Evolutionary conservation across 2,113 vertebrate genomes (phyloP).

Genomic region (Numenius arquata): DNA sequence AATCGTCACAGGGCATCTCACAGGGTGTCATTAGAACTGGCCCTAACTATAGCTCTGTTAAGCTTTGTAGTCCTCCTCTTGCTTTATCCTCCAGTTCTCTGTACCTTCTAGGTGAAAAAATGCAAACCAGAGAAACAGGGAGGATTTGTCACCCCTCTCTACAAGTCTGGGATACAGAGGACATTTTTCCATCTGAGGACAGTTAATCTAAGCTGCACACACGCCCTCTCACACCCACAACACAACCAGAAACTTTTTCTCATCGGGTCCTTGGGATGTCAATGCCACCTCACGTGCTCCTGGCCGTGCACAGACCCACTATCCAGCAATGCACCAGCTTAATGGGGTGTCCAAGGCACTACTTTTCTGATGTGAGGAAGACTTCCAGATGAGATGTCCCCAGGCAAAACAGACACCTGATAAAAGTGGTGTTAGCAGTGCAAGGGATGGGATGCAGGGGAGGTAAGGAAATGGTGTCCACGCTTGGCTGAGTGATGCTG

Average conservation of each 20-base stretch:
- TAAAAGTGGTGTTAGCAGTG: not conserved
- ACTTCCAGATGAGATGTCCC: not conserved
- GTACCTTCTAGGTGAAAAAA: not conserved
- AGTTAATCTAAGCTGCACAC: not conserved
- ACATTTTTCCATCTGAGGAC: not conserved
- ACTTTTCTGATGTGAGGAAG: not conserved
- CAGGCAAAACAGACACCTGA: not conserved
- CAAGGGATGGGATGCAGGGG: not conserved
- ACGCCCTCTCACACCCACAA: not conserved
- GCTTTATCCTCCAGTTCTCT: not conserved
- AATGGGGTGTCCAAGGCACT: not conserved
- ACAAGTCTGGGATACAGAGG: not conserved
- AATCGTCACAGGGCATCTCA: not conserved
- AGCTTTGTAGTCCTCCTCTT: not conserved
- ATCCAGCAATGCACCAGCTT: not conserved
- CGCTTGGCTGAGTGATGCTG: not conserved
- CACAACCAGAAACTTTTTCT: not conserved
- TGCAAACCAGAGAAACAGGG: not conserved
- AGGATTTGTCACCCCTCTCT: not conserved
- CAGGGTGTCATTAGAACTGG: not conserved
- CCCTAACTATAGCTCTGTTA: not conserved
- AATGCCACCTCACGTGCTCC: not conserved
- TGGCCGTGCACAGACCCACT: not conserved
- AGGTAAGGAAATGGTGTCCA: not conserved
- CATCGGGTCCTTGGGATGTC: not conserved